phyloP scores from a whole-genome alignment of 2,888 invertebrate species.

The Himalopsyche anomala region DNA sequence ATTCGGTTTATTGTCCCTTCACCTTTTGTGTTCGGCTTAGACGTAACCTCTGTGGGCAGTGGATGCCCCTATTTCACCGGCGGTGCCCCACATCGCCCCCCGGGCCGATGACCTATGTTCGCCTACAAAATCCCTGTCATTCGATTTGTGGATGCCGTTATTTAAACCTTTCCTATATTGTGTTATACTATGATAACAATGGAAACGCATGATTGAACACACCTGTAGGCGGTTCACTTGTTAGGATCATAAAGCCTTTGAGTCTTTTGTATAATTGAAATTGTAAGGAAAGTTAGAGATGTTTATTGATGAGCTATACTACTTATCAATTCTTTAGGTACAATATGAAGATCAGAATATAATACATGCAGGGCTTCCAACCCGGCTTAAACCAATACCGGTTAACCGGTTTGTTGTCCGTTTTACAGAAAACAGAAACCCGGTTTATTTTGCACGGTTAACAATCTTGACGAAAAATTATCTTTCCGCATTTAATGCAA shows the following conservation, averaged over 20 bases:
- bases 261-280: background rate
- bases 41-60: constrained; percentile 14
- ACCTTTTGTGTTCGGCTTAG: background rate
- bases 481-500: no score
- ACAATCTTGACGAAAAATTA: no score
- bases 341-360: background rate
- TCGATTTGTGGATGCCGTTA: background rate
- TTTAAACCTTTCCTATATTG: background rate
- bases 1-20: constrained; percentile 21
- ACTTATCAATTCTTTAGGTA: background rate
- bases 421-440: no score
- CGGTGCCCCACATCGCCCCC: background rate
- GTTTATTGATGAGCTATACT: background rate
- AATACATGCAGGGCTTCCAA: background rate
- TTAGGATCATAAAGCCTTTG: background rate
- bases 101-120: constrained; percentile 23
- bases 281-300: constrained; percentile 4
- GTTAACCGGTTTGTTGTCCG: no score
- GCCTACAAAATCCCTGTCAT: constrained; percentile 27
- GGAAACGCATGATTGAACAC: background rate
- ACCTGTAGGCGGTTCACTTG: constrained; percentile 22
- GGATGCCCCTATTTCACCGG: background rate
- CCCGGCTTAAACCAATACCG: no score
- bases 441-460: no score
- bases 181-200: background rate